Percentiles rank a stretch among this genome's conserved stretches.
Conservation (phyloP, 1,140 invertebrate species). For the Spodoptera frugiperda region DNA sequence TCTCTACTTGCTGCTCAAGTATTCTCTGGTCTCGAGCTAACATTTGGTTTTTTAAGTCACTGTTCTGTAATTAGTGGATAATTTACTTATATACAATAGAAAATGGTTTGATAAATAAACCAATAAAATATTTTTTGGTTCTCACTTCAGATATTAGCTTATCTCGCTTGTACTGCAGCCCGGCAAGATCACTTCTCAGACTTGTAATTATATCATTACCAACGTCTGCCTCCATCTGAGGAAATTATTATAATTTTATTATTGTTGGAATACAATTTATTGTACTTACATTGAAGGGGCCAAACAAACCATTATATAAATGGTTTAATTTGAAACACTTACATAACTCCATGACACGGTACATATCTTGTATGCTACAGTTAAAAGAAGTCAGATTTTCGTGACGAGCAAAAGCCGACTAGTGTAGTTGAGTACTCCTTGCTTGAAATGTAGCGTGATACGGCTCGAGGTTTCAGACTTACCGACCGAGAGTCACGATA, state of each 20-base stretch:
- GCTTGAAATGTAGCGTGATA: constrained; percentile 76
- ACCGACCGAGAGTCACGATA: constrained; percentile 77
- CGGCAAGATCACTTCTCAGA: constrained; percentile 92
- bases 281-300: too few species aligned
- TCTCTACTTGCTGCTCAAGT: constrained; percentile 89
- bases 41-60: constrained; percentile 89
- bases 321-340: constrained; percentile 54
- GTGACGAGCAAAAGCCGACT: constrained; percentile 75
- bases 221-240: constrained; percentile 86
- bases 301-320: too few species aligned
- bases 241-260: constrained; percentile 16
- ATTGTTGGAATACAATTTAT: not conserved
- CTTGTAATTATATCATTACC: constrained; percentile 90
- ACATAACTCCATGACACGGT: constrained; percentile 66
- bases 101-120: not conserved
- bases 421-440: constrained; percentile 66
- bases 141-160: constrained; percentile 91
- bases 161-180: constrained; percentile 93
- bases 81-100: not conserved
- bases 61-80: constrained; percentile 79
- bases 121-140: not conserved
- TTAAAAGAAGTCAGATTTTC: constrained; percentile 61
- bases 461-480: constrained; percentile 73
- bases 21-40: constrained; percentile 89
- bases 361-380: constrained; percentile 1